phyloP scores from a whole-genome alignment of 2,797 vertebrate species.

The Labeo calbasu region DNA sequence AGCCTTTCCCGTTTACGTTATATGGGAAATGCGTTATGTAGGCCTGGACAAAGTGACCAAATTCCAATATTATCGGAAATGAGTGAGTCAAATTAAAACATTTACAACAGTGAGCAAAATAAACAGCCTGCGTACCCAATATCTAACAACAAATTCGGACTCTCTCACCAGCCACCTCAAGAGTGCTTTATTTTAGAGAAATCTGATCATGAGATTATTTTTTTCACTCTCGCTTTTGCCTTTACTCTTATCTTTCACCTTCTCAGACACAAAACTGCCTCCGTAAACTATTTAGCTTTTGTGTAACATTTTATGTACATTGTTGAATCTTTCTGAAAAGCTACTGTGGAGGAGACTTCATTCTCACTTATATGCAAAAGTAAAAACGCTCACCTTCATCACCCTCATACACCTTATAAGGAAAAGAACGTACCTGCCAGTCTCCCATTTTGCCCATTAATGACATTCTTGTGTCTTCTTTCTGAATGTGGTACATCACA shows the following conservation, averaged over 20 bases:
- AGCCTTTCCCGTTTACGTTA: background rate
- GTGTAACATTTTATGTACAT: background rate
- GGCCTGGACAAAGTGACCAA: background rate
- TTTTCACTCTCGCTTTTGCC: background rate
- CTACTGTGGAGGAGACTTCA: background rate
- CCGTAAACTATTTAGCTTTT: background rate
- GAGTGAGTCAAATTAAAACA: background rate
- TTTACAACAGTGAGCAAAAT: background rate
- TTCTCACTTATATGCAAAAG: slow-evolving; percentile 10
- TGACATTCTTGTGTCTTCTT: slow-evolving; percentile 87
- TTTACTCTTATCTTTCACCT: background rate
- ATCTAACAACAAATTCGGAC: background rate
- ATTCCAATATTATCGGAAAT: slow-evolving; percentile 13
- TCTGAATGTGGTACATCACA: slow-evolving; percentile 77
- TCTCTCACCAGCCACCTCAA: background rate
- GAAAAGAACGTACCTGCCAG: slow-evolving; percentile 91
- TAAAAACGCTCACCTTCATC: slow-evolving; percentile 21
- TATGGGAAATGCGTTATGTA: background rate
- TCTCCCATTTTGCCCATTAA: slow-evolving; percentile 94
- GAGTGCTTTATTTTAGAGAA: slow-evolving; percentile 6
- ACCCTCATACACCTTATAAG: slow-evolving; percentile 58
- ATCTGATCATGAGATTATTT: background rate
- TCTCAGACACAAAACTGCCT: background rate
- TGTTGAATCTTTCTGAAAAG: background rate
- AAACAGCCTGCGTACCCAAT: background rate